Evolutionary conservation across 2,797 vertebrate genomes (phyloP).

Genomic region (Melanotaenia trifasciata): DNA sequence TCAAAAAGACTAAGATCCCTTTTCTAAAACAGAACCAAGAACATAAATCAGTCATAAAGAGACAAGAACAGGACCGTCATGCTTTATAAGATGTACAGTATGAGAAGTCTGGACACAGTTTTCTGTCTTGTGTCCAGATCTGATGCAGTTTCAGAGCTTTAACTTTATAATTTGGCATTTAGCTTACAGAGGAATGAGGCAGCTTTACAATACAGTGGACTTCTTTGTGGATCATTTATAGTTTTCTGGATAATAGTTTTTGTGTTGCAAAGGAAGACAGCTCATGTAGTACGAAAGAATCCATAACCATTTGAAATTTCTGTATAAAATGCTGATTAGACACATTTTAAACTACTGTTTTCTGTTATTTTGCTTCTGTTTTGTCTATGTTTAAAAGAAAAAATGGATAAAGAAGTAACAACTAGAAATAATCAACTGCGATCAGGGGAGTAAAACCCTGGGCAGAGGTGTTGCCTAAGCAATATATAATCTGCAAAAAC

Average conservation of each 20-base stretch:
- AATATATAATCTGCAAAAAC: background rate
- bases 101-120: background rate
- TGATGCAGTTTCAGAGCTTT: background rate
- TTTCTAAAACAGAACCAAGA: background rate
- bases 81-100: background rate
- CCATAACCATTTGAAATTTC: background rate
- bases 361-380: background rate
- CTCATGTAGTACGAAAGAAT: background rate
- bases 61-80: background rate
- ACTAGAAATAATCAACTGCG: background rate
- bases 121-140: background rate
- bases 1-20: background rate
- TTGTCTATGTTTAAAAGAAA: background rate
- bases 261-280: background rate
- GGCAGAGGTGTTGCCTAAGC: background rate
- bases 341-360: background rate
- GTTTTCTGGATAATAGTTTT: background rate
- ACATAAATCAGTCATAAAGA: background rate
- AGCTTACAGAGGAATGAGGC: no score
- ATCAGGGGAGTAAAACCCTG: background rate
- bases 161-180: background rate
- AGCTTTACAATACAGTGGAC: no score
- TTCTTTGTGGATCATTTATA: background rate
- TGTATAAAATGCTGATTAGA: background rate
- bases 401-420: background rate